A percentile compares a stretch with the other conserved stretches of the same genome.
Conservation (phyloP, 2,888 invertebrate genomes). For the Tiphia femorata region DNA sequence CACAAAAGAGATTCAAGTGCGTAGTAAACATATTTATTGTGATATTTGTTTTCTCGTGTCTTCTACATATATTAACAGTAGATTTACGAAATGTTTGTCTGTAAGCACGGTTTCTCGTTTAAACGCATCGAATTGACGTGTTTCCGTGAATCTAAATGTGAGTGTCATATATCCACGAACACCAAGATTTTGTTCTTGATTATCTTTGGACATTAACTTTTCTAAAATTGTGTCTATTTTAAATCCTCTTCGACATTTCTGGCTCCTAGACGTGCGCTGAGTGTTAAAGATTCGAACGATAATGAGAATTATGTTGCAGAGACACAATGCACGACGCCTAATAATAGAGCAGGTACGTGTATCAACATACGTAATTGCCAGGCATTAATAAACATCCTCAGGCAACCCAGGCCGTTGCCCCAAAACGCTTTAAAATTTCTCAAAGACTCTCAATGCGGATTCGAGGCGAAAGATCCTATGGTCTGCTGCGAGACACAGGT, state of each 20-base stretch:
- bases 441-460: constrained; percentile 68
- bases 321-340: constrained; percentile 57
- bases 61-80: too few relatives aligned
- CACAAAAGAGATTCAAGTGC: too few relatives aligned
- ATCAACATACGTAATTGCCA: constrained; percentile 65
- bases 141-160: too few relatives aligned
- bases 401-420: constrained; percentile 48
- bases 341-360: constrained; percentile 59
- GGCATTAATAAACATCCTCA: constrained; percentile 55
- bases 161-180: constrained; percentile 86
- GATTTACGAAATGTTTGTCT: too few relatives aligned
- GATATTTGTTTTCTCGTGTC: too few relatives aligned
- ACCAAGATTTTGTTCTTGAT: constrained; percentile 72
- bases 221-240: constrained; percentile 83
- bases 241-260: constrained; percentile 81
- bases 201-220: constrained; percentile 75
- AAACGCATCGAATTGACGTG: too few relatives aligned
- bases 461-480: constrained; percentile 64
- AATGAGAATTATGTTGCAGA: too few relatives aligned
- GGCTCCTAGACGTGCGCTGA: constrained; percentile 88
- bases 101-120: too few relatives aligned
- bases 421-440: constrained; percentile 53
- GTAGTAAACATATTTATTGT: too few relatives aligned
- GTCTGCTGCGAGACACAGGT: constrained; percentile 64
- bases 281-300: too few relatives aligned